Evolutionary conservation across 2,797 vertebrate species (phyloP).

Genomic region (Clamator glandarius): DNA sequence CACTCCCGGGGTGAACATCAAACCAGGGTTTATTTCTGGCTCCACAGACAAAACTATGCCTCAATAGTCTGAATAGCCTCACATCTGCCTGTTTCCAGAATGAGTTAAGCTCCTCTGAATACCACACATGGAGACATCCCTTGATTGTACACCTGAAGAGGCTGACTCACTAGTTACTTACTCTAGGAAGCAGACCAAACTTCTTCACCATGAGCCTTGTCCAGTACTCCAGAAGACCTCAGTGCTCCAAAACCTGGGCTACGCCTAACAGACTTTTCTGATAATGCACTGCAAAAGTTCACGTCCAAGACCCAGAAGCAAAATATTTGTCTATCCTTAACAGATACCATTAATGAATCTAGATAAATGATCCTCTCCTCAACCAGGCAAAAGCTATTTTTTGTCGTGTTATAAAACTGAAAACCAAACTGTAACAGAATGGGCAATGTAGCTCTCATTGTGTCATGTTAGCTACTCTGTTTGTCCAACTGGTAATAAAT

Average conservation of each 20-base stretch:
- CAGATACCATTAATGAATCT: not conserved
- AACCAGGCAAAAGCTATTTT: not conserved
- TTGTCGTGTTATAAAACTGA: not conserved
- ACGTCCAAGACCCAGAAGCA: not conserved
- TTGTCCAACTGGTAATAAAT: not conserved
- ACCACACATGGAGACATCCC: not conserved
- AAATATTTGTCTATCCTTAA: not conserved
- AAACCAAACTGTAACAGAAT: not conserved
- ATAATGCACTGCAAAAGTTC: not conserved
- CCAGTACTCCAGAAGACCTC: not conserved
- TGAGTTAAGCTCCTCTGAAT: not conserved
- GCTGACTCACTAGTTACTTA: not conserved
- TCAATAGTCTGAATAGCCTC: not conserved
- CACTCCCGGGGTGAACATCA: no score
- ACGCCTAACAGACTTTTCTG: not conserved
- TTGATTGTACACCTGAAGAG: not conserved
- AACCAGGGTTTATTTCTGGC: no score
- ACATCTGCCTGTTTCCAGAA: not conserved
- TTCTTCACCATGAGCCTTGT: not conserved
- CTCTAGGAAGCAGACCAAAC: not conserved
- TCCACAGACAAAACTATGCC: not conserved
- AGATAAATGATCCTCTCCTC: not conserved
- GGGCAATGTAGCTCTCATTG: not conserved
- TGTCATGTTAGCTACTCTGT: not conserved
- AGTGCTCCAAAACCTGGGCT: not conserved